phyloP scores from a whole-genome alignment of 2,888 invertebrate species.

The Nasonovia ribisnigri region DNA sequence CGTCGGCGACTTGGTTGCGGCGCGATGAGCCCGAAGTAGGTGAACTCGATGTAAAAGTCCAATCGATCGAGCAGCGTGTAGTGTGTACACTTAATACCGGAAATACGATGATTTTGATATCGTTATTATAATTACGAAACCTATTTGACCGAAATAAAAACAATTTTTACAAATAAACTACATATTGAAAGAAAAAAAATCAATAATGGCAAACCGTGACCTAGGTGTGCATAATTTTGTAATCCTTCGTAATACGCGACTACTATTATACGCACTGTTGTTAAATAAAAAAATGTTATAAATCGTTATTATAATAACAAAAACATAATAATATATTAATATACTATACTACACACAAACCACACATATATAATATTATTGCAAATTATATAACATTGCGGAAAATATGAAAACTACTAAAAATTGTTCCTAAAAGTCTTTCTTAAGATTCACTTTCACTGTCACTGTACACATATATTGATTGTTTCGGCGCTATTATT shows the following conservation, averaged over 20 bases:
- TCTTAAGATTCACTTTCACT: slow-evolving; percentile 57
- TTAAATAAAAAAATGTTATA: not conserved
- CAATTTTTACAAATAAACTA: not conserved
- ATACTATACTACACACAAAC: not conserved
- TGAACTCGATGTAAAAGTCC: not conserved
- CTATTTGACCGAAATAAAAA: not conserved
- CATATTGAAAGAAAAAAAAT: slow-evolving; percentile 7
- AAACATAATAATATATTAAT: not conserved
- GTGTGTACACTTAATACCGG: not conserved
- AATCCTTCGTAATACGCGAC: slow-evolving; percentile 17
- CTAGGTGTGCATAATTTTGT: slow-evolving; percentile 34
- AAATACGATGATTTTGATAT: not conserved
- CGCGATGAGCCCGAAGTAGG: slow-evolving; percentile 11
- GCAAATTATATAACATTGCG: slow-evolving; percentile 45
- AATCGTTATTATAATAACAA: slow-evolving; percentile 18
- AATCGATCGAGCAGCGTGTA: not conserved
- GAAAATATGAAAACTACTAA: slow-evolving; percentile 54
- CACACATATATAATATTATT: not conserved
- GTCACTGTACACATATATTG: slow-evolving; percentile 35
- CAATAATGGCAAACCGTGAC: slow-evolving; percentile 38
- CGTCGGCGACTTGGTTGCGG: not conserved
- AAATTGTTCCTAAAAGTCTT: slow-evolving; percentile 29
- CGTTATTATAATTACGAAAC: not conserved
- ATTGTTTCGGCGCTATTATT: slow-evolving; percentile 58
- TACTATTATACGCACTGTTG: not conserved